Conservation (phyloP, 2,113 vertebrate genomes). For the Shinisaurus crocodilurus region DNA sequence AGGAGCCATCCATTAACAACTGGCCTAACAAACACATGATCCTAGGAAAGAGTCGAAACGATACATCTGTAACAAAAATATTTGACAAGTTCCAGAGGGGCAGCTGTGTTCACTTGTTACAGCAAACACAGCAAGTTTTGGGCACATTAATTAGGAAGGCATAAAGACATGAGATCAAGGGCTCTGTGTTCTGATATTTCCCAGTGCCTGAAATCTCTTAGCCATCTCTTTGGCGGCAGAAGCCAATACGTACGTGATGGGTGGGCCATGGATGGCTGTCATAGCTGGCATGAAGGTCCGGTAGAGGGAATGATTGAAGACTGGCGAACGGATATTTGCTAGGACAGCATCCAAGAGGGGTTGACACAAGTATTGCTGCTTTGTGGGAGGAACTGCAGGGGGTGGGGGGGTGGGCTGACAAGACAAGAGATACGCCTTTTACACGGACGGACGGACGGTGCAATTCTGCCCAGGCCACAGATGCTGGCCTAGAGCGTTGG, state of each 20-base stretch:
- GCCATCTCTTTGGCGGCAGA: rapidly evolving
- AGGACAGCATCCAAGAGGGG: slow-evolving; percentile 93
- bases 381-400: slow-evolving; percentile 87
- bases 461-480: background rate
- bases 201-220: no score
- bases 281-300: slow-evolving; percentile 95
- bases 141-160: no score
- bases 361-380: slow-evolving; percentile 96
- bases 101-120: no score
- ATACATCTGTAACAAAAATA: rapidly evolving
- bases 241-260: slow-evolving; percentile 83
- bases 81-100: background rate
- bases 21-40: background rate
- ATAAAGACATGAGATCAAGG: no score
- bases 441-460: background rate
- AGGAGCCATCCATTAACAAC: background rate
- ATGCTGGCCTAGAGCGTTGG: background rate
- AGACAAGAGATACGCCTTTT: background rate
- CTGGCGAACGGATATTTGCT: slow-evolving; percentile 94
- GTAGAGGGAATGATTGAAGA: slow-evolving; percentile 97
- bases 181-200: no score
- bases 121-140: no score
- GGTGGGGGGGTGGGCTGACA: slow-evolving; percentile 93
- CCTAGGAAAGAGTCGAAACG: no score
- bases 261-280: slow-evolving; percentile 93